Evolutionary conservation across 2,797 vertebrate species (phyloP), one percentile per base, ranked within the genome.

Genomic region (Bovichtus variegatus): DNA sequence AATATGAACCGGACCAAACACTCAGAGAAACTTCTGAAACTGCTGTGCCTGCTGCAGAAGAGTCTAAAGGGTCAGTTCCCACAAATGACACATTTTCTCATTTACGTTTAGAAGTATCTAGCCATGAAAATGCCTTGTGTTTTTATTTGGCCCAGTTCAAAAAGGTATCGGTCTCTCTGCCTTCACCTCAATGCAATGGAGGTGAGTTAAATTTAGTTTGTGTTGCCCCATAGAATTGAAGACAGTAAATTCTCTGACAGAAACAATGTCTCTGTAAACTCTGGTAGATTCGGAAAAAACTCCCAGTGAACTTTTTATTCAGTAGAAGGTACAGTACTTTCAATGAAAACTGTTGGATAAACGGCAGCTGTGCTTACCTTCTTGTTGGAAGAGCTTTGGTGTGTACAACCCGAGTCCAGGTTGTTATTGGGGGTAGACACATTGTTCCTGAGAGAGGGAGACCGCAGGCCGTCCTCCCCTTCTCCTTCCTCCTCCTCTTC

Each of bases 311-410:
- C 9, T 19, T 57, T 53, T 74, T 19, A 65, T 47, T 29, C 43
- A 51, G 44, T 0, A 9, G 16, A 51, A 47, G 21, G 15, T 53
- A 7, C 18, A 57, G 49, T 2, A 36, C 36, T 25, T 51, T 47
- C 21, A 60, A 0, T 9, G 25, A 51, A 55, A 70, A 68, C 40
- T 19, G 19, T 9, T 44, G n/a, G 47, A 59, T 29, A 65, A 49
- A 49, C 46, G 78, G 11, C 50, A 68, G 29, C 46, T 53, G 77
- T 34, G 50, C 97, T 96, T 94, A 99, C 98, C 97, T 98, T 97
- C 89, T 96, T 93, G 90, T 96, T 95, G 10, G 96, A 96, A 91
- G 96, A 96, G 91, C 97, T 96, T 80, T 96, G 97, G 94, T 96
- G 96, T 85, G 89, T 94, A 91, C 92, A 92, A 86, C 93, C 90